Base-by-base conservation (phyloP, 2,797 vertebrate genomes). In the Tenualosa thibaudeaui region DNA sequence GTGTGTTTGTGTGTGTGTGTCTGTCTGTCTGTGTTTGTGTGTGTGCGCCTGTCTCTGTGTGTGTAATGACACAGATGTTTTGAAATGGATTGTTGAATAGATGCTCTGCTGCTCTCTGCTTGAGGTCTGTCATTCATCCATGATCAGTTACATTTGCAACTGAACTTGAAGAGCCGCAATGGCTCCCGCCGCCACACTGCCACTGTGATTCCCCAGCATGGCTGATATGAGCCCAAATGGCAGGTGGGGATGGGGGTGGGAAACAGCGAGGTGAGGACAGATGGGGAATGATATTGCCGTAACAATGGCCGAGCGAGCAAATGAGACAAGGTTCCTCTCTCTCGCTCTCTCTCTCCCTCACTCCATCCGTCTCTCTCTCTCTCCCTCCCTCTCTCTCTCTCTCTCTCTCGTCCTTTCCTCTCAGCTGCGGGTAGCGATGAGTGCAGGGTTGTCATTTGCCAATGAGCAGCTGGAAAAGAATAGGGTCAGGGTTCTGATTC, bases 391-490 rank as follows among this genome's bases (percentile, higher is more conserved):
- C 12, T 68, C 13, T 83, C 81, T 81, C 51, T 83, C 68, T 68
- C 81, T 78, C 12, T 81, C 81, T 49, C n/a, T 81, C 81, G 37
- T 26, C 86, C 81, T 83, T 83, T 83, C n/a, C 24, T 26, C 65
- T 17, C 65, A 71, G 65, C 26, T 71, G 26, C 13, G 37, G 65
- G 65, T 71, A 53, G 90, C 91, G 88, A 91, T 90, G 90, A 91
- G 91, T 90, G 92, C 83, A 60, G 92, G 88, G 93, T 94, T 92
- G 93, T 93, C 93, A 93, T 93, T 93, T 91, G 91, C 91, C 90
- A 91, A 93, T 83, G 91, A 90, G 91, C 92, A 91, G 90, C 91
- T 93, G 94, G 68, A 83, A 71, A 71, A 71, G 65, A 71, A 71
- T 84, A 85, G 86, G 86, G 89, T 89, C 86, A 88, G 86, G 49